phyloP scores from a whole-genome alignment of 2,797 vertebrate genomes.

The Mus minutoides region DNA sequence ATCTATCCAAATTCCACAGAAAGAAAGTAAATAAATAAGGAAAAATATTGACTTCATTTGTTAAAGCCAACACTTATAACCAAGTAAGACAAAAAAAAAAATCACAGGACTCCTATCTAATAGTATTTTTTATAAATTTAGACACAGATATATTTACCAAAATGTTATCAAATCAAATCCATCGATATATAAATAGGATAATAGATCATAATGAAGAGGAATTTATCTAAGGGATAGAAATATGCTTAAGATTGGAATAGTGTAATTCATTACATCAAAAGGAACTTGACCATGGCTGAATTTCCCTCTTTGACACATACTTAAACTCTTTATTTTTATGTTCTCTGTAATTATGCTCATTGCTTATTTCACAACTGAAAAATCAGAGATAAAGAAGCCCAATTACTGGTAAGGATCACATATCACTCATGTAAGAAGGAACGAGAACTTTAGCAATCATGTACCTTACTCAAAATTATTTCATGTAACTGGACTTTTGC shows the following conservation, averaged over 20 bases:
- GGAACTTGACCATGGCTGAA: neutral
- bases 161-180: neutral
- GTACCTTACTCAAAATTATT: constrained; percentile 6
- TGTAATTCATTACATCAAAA: neutral
- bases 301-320: neutral
- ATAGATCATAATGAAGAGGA: neutral
- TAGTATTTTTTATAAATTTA: neutral
- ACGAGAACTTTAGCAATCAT: neutral
- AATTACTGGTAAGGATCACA: neutral
- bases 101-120: neutral
- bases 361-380: neutral
- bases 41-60: neutral
- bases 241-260: constrained; percentile 1
- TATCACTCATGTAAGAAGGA: neutral
- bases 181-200: neutral
- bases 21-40: neutral
- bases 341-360: neutral
- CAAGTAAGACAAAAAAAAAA: neutral
- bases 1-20: neutral
- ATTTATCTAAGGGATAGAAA: neutral
- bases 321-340: neutral
- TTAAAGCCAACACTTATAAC: neutral
- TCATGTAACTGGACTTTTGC: neutral
- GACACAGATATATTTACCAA: neutral
- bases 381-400: neutral